Percentiles rank a stretch among this genome's conserved stretches.
These are phyloP conservation scores for Zygaena filipendulae DNA, from an alignment of 2,888 invertebrate genomes.

Conservation along the genomic window DNA sequence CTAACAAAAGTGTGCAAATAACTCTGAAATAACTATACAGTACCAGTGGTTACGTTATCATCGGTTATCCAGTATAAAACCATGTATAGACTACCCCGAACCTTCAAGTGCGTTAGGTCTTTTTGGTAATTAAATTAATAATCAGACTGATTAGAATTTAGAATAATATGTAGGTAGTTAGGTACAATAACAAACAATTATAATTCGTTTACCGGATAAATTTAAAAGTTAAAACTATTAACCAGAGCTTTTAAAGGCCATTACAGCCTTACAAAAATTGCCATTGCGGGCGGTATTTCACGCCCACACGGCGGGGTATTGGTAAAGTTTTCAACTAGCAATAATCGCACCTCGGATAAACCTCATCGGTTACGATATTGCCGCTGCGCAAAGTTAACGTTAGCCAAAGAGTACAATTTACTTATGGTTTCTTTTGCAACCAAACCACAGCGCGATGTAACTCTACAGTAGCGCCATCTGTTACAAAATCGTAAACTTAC, in stretches of 20 bases:
- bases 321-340: constrained; percentile 95
- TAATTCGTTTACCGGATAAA: too few species aligned
- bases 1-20: too few species aligned
- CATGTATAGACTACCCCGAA: too few species aligned
- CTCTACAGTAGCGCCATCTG: constrained; percentile 34
- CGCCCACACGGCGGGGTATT: constrained; percentile 90
- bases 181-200: too few species aligned
- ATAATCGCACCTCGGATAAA: constrained; percentile 84
- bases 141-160: too few species aligned
- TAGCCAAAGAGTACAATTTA: background rate
- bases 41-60: too few species aligned
- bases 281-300: constrained; percentile 88
- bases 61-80: too few species aligned
- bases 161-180: too few species aligned
- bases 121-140: too few species aligned
- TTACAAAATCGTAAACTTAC: constrained; percentile 16
- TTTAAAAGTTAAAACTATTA: too few species aligned
- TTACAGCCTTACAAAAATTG: constrained; percentile 84
- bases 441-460: constrained; percentile 31
- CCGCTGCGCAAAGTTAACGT: constrained; percentile 86
- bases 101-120: too few species aligned
- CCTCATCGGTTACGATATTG: constrained; percentile 68
- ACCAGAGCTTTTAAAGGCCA: constrained; percentile 40
- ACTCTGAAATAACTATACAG: too few species aligned
- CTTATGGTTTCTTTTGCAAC: constrained; percentile 10